A percentile compares a stretch with the other conserved stretches of the same genome.
phyloP scores from a whole-genome alignment of 2,888 invertebrate species.

The Marronus borbonicus region DNA sequence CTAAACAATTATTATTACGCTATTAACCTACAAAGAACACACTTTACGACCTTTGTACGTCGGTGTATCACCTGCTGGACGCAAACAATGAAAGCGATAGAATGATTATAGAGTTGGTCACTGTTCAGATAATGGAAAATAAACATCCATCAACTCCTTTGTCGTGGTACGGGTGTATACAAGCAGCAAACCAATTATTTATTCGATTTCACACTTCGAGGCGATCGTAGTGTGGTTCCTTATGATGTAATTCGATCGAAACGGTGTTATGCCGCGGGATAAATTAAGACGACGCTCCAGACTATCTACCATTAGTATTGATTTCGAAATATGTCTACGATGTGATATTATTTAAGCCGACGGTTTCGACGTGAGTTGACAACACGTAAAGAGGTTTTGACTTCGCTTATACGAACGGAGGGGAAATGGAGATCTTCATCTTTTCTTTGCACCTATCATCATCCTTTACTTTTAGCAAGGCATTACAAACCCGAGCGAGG shows the following conservation, averaged over 20 bases:
- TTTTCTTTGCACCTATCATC: background rate
- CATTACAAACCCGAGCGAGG: too few species aligned
- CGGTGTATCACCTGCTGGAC: background rate
- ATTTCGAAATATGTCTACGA: constrained; percentile 30
- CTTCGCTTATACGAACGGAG: background rate
- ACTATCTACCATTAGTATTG: constrained; percentile 1
- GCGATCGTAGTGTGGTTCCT: constrained; percentile 7
- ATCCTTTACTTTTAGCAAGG: background rate
- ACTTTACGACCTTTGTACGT: constrained; percentile 10
- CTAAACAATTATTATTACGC: constrained; percentile 17
- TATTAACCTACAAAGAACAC: constrained; percentile 25
- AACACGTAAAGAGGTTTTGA: constrained; percentile 28
- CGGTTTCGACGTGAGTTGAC: constrained; percentile 4
- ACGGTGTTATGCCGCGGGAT: constrained; percentile 20
- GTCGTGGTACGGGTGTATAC: constrained; percentile 8
- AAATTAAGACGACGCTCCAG: constrained; percentile 29
- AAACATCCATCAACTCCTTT: constrained; percentile 33
- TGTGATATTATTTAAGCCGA: constrained; percentile 36
- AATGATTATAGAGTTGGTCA: constrained; percentile 14
- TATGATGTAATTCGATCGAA: constrained; percentile 40
- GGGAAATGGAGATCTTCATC: background rate
- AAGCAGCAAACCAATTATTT: constrained; percentile 18
- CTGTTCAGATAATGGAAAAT: constrained; percentile 42
- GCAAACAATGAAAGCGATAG: constrained; percentile 5
- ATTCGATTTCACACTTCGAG: constrained; percentile 1